phyloP scores from a whole-genome alignment of 1,140 invertebrate species.

The Heterodera schachtii region DNA sequence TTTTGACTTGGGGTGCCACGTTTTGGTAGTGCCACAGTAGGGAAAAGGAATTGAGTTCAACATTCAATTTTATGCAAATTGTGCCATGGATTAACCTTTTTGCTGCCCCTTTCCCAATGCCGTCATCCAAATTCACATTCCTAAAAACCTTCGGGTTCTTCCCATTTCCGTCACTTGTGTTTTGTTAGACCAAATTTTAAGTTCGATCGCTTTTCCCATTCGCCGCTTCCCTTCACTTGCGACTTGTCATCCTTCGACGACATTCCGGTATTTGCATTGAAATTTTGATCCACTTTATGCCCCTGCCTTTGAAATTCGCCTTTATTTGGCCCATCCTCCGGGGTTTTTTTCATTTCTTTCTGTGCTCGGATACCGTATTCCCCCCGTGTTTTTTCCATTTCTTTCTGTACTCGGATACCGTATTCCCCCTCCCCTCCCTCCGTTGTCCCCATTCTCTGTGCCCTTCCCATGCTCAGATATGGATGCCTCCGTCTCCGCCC shows the following conservation, averaged over 20 bases:
- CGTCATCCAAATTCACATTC: not conserved
- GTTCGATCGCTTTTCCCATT: not conserved
- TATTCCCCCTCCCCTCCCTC: no score
- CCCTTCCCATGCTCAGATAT: slow-evolving; percentile 2
- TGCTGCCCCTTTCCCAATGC: not conserved
- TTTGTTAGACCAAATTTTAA: slow-evolving; percentile 18
- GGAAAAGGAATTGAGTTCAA: no score
- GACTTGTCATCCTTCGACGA: slow-evolving; percentile 17
- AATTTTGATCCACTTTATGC: not conserved
- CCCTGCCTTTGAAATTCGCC: no score
- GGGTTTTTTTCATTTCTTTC: no score
- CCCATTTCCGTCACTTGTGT: not conserved
- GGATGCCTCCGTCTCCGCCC: slow-evolving; percentile 43
- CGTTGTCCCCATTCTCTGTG: no score
- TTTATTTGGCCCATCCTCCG: no score
- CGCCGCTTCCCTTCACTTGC: slow-evolving; percentile 4
- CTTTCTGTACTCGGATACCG: no score
- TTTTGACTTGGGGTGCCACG: not conserved
- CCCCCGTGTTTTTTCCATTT: no score
- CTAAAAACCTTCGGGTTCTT: not conserved
- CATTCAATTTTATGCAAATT: no score
- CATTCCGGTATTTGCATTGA: slow-evolving; percentile 19
- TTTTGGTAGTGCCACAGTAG: no score
- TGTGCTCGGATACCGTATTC: no score
- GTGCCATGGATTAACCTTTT: no score